Conservation (phyloP, 2,797 vertebrate genomes). For the Craterocephalus amniculus region DNA sequence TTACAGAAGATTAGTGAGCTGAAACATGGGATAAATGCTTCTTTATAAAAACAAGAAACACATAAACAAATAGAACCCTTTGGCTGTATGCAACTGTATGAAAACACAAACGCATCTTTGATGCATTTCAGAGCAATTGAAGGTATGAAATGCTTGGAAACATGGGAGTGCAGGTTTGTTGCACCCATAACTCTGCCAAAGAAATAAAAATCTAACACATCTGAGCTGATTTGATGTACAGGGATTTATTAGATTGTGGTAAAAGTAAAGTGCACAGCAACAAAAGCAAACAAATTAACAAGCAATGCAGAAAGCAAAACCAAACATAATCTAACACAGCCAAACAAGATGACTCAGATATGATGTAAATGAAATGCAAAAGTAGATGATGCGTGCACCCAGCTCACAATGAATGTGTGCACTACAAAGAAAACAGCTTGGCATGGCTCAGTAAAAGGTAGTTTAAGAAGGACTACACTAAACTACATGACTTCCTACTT, state of each 20-base stretch:
- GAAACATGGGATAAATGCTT: neutral
- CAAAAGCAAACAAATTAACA: no score
- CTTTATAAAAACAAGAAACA: slow-evolving; percentile 8
- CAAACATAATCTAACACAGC: no score
- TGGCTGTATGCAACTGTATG: no score
- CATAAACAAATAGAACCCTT: no score
- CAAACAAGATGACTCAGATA: no score
- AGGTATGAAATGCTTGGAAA: neutral
- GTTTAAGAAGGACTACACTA: neutral
- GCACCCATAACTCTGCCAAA: neutral
- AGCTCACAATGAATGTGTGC: neutral
- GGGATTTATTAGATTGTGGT: neutral
- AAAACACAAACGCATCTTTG: slow-evolving; percentile 27
- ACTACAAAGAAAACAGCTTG: neutral
- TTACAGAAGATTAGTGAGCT: no score
- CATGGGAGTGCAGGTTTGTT: neutral
- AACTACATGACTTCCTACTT: neutral
- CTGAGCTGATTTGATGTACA: neutral
- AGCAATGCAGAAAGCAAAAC: no score
- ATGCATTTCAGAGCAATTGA: neutral
- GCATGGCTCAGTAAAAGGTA: neutral
- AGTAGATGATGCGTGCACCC: no score
- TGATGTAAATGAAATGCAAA: no score
- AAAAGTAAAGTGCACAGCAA: neutral
- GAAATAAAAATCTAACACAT: neutral